These are phyloP conservation scores for Meganola albula DNA, from an alignment of 2,888 invertebrate species.

Conservation along the genomic window DNA sequence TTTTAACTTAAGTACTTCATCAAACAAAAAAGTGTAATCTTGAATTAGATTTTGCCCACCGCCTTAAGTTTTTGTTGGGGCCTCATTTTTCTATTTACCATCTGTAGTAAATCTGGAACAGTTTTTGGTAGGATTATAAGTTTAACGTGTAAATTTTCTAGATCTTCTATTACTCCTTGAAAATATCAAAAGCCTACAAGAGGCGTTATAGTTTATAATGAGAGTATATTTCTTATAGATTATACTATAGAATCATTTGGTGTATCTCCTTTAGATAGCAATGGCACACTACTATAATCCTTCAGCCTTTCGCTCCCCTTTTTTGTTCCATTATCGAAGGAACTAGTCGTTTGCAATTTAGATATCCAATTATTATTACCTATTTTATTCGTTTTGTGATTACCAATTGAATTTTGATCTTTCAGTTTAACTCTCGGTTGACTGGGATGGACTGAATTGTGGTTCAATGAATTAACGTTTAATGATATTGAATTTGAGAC, in stretches of 20 bases:
- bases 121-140: no score
- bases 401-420: conserved; percentile 55
- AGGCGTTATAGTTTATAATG: no score
- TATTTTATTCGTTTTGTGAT: conserved; percentile 58
- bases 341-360: conserved; percentile 63
- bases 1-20: no score
- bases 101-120: no score
- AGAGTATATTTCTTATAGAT: no score
- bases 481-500: conserved; percentile 59
- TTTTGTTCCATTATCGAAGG: conserved; percentile 62
- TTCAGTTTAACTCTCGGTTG: conserved; percentile 65
- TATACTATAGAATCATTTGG: conserved; percentile 67
- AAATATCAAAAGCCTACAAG: no score
- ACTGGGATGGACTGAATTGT: conserved; percentile 48
- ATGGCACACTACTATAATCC: conserved; percentile 71
- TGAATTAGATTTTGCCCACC: no score
- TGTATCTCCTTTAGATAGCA: conserved; percentile 62
- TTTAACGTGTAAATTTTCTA: no score
- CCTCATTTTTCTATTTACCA: no score
- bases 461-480: conserved; percentile 59
- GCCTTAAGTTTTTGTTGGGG: no score
- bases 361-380: conserved; percentile 74
- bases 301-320: conserved; percentile 57
- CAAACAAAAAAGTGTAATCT: no score
- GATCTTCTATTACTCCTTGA: no score